Evolutionary conservation across 37 sponge, comb jelly and placozoan genomes (phyloP), one percentile per base, ranked within the genome.

Genomic region (Bolinopsis microptera): DNA sequence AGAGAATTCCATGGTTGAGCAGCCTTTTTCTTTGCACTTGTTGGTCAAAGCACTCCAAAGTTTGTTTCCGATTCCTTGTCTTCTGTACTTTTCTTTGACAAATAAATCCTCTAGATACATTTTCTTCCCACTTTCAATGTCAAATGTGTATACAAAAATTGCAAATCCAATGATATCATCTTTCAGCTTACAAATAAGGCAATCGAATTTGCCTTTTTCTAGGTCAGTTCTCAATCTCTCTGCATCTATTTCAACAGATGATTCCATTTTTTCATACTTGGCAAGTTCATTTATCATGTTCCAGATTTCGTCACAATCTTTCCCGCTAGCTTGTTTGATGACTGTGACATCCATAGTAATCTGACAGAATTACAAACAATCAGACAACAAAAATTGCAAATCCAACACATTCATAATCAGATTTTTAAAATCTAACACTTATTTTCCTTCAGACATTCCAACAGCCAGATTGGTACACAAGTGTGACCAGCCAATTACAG

Each of bases 61-160:
- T 9, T 32, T 32, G 9, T 36, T 35, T 22, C 80, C 80, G 13
- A 35, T 5, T 1, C 80, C 80, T 32, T 77, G 21, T 32, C 18
- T 77, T 77, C 80, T 77, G 80, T 77, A 35, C 1, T 35, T 18
- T 77, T 77, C 80, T 35, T 77, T 77, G 35, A 77, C 80, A 77
- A 77, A 77, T 13, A 77, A 34, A 32, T 77, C 80, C 18, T 77
- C 80, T 34, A 77, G 37, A 77, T 77, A 77, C 18, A 35, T 32
- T 0, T 77, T 77, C 13, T 35, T 77, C 21, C 80, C 80, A 35
- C 33, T 3, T 16, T 35, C 33, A 1, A 77, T 13, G 21, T 77
- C 80, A 77, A 35, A 77, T 77, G 80, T 77, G 18, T 16, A 34
- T 34, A 77, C 80, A 77, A 32, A 77, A 2, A 77, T 3, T 1